Evolutionary conservation across 1,140 invertebrate species (phyloP).

Genomic region (Drosophila busckii): DNA sequence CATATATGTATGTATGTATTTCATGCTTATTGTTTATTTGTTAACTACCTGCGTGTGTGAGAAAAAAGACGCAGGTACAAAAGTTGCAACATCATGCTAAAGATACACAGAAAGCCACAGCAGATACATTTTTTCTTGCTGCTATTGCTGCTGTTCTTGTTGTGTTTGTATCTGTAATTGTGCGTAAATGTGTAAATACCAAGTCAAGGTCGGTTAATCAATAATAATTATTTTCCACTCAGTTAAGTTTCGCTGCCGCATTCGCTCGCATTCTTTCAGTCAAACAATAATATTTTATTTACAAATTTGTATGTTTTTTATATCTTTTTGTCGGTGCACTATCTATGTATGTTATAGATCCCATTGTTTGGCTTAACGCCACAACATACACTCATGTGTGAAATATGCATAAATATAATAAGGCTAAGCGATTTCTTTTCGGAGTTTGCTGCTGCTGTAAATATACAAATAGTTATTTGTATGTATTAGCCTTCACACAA

Average conservation of each 20-base stretch:
- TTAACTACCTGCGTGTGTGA: constrained; percentile 69
- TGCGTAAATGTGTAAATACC: constrained; percentile 75
- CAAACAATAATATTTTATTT: neutral
- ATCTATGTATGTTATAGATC: constrained; percentile 26
- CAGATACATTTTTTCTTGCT: constrained; percentile 20
- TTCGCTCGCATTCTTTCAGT: constrained; percentile 21
- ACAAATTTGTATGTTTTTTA: constrained; percentile 12
- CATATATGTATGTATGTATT: constrained; percentile 38
- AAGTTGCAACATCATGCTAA: constrained; percentile 67
- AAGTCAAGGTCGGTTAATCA: constrained; percentile 76
- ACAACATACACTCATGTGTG: constrained; percentile 41
- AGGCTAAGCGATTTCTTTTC: constrained; percentile 43
- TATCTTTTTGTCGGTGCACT: constrained; percentile 7
- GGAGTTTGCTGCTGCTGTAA: constrained; percentile 52
- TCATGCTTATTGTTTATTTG: constrained; percentile 43
- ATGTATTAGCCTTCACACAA: constrained; percentile 59
- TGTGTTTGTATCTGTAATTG: too few relatives aligned
- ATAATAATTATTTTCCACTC: constrained; percentile 77
- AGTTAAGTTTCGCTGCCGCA: constrained; percentile 51
- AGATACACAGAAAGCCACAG: neutral
- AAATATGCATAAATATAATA: constrained; percentile 67
- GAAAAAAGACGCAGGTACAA: constrained; percentile 45
- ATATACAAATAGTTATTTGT: constrained; percentile 36
- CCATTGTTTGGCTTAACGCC: constrained; percentile 36
- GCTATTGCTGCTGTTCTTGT: constrained; percentile 1